Evolutionary conservation across 2,888 invertebrate genomes (phyloP).

Genomic region (Phaonia tiefii): DNA sequence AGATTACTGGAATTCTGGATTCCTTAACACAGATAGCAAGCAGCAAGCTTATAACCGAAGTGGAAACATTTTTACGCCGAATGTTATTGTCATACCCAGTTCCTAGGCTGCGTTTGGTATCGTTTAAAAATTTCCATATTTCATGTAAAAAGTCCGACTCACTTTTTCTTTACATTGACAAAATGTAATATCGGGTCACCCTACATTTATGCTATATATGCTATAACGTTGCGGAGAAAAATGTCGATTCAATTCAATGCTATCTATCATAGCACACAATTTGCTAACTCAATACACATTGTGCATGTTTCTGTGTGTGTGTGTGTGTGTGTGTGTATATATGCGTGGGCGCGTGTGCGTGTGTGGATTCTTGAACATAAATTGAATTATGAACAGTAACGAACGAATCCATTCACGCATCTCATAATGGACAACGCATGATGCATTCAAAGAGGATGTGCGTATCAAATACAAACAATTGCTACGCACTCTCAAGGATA

Average conservation of each 20-base stretch:
- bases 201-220: too few relatives aligned
- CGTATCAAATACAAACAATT: not conserved
- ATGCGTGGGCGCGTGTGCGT: not conserved
- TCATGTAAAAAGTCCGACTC: too few relatives aligned
- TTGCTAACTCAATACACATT: conserved; percentile 57
- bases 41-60: too few relatives aligned
- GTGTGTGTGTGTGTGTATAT: not conserved
- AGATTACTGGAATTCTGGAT: too few relatives aligned
- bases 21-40: too few relatives aligned
- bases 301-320: not conserved
- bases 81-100: too few relatives aligned
- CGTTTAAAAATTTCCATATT: too few relatives aligned
- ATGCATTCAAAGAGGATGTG: not conserved
- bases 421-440: not conserved
- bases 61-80: too few relatives aligned
- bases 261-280: not conserved
- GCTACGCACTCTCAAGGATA: too few relatives aligned
- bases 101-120: too few relatives aligned
- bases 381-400: conserved; percentile 50
- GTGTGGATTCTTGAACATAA: conserved; percentile 42
- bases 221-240: not conserved
- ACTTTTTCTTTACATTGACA: too few relatives aligned
- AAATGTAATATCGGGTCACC: too few relatives aligned
- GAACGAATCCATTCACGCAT: not conserved
- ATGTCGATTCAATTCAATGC: conserved; percentile 37